Evolutionary conservation across 2,113 vertebrate species (phyloP).

Genomic region (Cyprinus carpio): DNA sequence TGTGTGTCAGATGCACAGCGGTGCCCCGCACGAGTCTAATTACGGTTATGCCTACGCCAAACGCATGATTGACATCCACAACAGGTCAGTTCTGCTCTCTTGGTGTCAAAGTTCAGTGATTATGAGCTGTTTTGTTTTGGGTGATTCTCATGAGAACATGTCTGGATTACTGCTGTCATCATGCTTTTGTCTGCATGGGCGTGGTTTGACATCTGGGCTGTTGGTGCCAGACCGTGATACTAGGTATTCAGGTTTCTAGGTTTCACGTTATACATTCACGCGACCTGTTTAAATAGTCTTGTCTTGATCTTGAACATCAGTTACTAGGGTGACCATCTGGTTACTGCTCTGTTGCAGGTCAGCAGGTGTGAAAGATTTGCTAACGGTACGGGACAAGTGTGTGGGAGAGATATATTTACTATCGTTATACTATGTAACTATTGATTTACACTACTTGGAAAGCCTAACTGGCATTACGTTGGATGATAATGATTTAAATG

Average conservation of each 20-base stretch:
- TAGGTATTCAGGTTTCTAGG: background rate
- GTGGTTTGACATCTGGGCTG: background rate
- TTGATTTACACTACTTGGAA: too few species aligned
- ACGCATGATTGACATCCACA: conserved; percentile 94
- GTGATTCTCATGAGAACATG: background rate
- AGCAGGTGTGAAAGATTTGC: too few species aligned
- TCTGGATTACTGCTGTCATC: background rate
- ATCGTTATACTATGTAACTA: too few species aligned
- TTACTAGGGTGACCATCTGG: too few species aligned
- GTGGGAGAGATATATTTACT: too few species aligned
- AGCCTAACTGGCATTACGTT: too few species aligned
- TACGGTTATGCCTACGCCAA: conserved; percentile 96
- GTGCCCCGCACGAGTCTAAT: conserved; percentile 91
- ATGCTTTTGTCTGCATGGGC: background rate
- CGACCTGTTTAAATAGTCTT: background rate
- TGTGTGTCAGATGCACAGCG: conserved; percentile 84
- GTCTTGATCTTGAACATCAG: too few species aligned
- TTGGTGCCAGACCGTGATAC: background rate
- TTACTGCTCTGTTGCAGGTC: too few species aligned
- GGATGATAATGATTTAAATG: background rate
- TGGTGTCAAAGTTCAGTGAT: background rate
- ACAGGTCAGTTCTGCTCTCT: conserved; percentile 74
- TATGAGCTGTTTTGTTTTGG: background rate
- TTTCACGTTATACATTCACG: background rate
- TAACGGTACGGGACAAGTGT: too few species aligned